A percentile compares a stretch with the other conserved stretches of the same genome.
Evolutionary conservation across 2,113 vertebrate genomes (phyloP).

Genomic region (Suricata suricatta): DNA sequence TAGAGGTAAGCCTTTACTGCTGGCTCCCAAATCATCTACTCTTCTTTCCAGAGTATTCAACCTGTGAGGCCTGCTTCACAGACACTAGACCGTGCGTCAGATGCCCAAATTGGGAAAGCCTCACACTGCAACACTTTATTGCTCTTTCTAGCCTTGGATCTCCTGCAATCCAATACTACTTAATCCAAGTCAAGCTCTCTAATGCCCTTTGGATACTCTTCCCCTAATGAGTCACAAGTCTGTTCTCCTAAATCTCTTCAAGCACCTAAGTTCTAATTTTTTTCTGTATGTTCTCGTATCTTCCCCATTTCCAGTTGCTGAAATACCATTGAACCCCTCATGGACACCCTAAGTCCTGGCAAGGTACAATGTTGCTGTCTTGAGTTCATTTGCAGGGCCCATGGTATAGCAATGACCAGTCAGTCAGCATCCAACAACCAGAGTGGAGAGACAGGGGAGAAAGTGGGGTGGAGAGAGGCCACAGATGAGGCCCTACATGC

Average conservation of each 20-base stretch:
- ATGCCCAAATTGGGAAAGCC: background rate
- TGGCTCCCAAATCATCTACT: background rate
- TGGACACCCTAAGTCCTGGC: background rate
- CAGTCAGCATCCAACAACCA: background rate
- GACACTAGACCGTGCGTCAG: background rate
- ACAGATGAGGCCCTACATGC: background rate
- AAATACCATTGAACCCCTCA: background rate
- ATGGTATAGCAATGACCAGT: background rate
- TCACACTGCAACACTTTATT: background rate
- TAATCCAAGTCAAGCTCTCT: background rate
- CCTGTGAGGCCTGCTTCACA: background rate
- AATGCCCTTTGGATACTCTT: background rate
- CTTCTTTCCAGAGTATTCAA: background rate
- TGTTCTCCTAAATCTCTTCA: background rate
- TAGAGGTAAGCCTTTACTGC: background rate
- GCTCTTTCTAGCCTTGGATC: background rate
- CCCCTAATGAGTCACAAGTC: background rate
- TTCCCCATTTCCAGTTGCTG: background rate
- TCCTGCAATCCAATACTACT: background rate
- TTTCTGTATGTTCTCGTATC: background rate
- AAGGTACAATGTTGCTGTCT: background rate
- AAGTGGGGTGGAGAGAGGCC: background rate
- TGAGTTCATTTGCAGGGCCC: slow-evolving; percentile 27
- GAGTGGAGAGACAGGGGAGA: background rate
- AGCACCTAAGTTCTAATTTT: background rate